Evolutionary conservation across 2,888 invertebrate genomes (phyloP).

Genomic region (Polyommatus iphigenia): DNA sequence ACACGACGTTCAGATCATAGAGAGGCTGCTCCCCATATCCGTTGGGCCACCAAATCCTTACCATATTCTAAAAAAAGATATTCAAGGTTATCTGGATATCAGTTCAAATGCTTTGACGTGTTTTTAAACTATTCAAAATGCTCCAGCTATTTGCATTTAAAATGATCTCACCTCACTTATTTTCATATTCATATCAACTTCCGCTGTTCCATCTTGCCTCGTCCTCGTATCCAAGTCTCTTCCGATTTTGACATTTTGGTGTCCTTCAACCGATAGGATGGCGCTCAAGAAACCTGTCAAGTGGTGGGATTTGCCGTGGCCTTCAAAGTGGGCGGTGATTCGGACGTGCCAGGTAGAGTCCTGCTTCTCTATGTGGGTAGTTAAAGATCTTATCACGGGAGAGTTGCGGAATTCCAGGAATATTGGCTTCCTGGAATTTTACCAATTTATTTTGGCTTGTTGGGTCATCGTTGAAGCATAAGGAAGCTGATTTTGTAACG

Average conservation of each 20-base stretch:
- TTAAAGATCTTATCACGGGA: conserved; percentile 83
- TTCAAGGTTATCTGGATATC: background rate
- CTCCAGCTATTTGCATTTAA: background rate
- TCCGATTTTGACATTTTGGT: conserved; percentile 54
- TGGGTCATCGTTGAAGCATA: background rate
- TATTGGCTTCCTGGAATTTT: conserved; percentile 82
- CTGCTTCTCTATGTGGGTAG: conserved; percentile 58
- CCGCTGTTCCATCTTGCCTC: conserved; percentile 54
- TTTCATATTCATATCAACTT: conserved; percentile 55
- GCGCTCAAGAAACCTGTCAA: conserved; percentile 57
- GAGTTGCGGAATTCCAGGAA: conserved; percentile 83
- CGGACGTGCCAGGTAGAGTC: conserved; percentile 56
- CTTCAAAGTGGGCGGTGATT: conserved; percentile 58
- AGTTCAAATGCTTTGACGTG: too few relatives aligned
- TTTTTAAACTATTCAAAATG: background rate
- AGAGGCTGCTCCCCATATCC: conserved; percentile 91
- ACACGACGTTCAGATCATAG: conserved; percentile 83
- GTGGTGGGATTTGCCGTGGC: conserved; percentile 45
- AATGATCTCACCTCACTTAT: conserved; percentile 55
- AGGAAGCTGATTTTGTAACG: background rate
- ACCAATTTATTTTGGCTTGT: background rate
- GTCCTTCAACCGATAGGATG: conserved; percentile 54
- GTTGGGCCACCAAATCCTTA: conserved; percentile 95
- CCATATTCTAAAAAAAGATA: conserved; percentile 53
- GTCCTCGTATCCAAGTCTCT: conserved; percentile 48